Evolutionary conservation across 2,797 vertebrate genomes (phyloP).

Genomic region (Balearica regulorum): DNA sequence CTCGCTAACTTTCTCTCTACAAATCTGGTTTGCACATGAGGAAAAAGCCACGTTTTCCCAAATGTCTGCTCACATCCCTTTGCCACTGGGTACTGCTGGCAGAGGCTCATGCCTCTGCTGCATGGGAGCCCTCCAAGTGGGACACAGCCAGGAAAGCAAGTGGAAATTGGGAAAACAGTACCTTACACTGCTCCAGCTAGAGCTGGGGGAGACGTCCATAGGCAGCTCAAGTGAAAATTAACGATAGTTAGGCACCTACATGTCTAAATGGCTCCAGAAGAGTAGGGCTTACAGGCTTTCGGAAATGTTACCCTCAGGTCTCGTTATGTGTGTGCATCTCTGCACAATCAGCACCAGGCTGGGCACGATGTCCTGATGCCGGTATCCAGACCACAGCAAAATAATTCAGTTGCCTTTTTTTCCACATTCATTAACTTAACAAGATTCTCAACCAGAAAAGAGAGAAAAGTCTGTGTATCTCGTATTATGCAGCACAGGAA

Average conservation of each 20-base stretch:
- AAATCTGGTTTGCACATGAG: background rate
- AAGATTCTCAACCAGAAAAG: background rate
- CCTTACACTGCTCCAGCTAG: background rate
- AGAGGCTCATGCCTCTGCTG: background rate
- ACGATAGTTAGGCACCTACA: background rate
- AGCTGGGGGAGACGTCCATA: background rate
- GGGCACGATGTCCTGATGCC: background rate
- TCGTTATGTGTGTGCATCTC: background rate
- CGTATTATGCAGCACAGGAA: background rate
- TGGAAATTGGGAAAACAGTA: background rate
- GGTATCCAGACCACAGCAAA: background rate
- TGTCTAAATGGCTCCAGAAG: background rate
- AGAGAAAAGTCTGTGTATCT: background rate
- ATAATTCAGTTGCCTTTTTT: background rate
- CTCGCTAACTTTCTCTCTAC: background rate
- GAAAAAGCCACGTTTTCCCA: background rate
- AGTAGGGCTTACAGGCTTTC: background rate
- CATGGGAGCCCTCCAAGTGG: background rate
- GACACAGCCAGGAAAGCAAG: background rate
- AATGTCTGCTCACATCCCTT: background rate
- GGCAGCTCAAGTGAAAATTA: background rate
- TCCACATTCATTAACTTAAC: background rate
- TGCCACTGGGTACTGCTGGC: background rate
- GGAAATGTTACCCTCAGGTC: background rate
- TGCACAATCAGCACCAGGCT: background rate